Evolutionary conservation across 2,888 invertebrate genomes (phyloP).

Genomic region (Halictus quadricinctus): DNA sequence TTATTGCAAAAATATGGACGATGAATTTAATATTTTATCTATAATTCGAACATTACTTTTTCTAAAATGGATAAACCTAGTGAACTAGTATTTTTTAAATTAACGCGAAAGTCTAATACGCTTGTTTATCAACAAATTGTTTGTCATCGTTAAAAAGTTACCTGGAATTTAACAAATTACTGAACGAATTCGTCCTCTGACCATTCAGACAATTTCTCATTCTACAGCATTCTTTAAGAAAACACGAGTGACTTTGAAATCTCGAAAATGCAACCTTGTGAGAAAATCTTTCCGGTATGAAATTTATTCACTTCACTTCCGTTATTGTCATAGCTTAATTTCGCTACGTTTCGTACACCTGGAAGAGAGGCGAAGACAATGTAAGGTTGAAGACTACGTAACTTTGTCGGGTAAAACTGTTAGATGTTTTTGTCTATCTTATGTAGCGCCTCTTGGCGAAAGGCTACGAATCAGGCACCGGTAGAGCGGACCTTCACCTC

Average conservation of each 20-base stretch:
- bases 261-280: not conserved
- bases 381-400: not conserved
- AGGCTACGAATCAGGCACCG: constrained; percentile 8
- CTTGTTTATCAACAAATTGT: too few relatives aligned
- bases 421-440: not conserved
- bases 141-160: not conserved
- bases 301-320: not conserved
- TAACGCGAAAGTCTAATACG: too few relatives aligned
- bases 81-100: too few relatives aligned
- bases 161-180: too few relatives aligned
- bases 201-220: too few relatives aligned
- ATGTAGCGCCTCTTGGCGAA: constrained; percentile 6
- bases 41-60: not conserved
- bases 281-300: not conserved
- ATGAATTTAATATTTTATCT: not conserved
- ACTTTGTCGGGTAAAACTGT: not conserved
- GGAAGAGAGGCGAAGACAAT: not conserved
- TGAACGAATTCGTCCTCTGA: too few relatives aligned
- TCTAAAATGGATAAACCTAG: too few relatives aligned
- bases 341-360: not conserved
- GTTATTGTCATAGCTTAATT: not conserved
- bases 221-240: not conserved
- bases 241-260: not conserved
- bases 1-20: too few relatives aligned
- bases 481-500: constrained; percentile 21